Conservation (phyloP, 2,888 invertebrate species). For the Pediacus dermestoides region DNA sequence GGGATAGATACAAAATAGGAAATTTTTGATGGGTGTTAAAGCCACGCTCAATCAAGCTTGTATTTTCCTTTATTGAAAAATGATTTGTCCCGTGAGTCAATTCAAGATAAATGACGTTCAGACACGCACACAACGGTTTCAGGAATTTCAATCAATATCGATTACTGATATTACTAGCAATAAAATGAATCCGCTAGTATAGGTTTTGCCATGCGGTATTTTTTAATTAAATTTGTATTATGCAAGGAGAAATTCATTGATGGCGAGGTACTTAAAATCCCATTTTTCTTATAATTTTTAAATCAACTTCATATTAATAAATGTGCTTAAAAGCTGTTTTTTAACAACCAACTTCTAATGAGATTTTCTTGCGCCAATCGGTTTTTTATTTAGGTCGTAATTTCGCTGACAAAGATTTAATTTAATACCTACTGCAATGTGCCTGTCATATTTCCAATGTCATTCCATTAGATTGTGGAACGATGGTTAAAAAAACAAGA, state of each 20-base stretch:
- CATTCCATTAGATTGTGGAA: too few relatives aligned
- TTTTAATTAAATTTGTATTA: constrained; percentile 11
- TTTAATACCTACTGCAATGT: too few relatives aligned
- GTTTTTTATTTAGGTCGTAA: too few relatives aligned
- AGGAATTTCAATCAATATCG: constrained; percentile 25
- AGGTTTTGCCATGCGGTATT: constrained; percentile 7
- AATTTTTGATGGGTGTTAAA: constrained; percentile 19
- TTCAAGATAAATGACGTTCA: constrained; percentile 34
- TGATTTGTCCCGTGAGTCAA: constrained; percentile 39
- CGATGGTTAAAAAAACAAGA: background rate
- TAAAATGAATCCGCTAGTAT: constrained; percentile 9
- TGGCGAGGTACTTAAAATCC: constrained; percentile 3
- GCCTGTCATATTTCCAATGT: too few relatives aligned
- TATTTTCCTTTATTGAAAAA: constrained; percentile 39
- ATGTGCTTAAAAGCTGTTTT: too few relatives aligned
- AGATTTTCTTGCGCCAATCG: too few relatives aligned
- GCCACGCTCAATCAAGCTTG: constrained; percentile 35
- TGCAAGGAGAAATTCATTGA: constrained; percentile 6
- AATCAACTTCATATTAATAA: too few relatives aligned
- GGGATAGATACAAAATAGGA: too few relatives aligned
- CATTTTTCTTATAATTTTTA: constrained; percentile 5
- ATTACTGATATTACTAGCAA: constrained; percentile 16
- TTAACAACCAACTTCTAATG: too few relatives aligned
- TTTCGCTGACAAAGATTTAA: too few relatives aligned
- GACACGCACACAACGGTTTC: constrained; percentile 29